A percentile compares a stretch with the other conserved stretches of the same genome.
phyloP scores from a whole-genome alignment of 2,797 vertebrate genomes.

The Gambusia yucatana region DNA sequence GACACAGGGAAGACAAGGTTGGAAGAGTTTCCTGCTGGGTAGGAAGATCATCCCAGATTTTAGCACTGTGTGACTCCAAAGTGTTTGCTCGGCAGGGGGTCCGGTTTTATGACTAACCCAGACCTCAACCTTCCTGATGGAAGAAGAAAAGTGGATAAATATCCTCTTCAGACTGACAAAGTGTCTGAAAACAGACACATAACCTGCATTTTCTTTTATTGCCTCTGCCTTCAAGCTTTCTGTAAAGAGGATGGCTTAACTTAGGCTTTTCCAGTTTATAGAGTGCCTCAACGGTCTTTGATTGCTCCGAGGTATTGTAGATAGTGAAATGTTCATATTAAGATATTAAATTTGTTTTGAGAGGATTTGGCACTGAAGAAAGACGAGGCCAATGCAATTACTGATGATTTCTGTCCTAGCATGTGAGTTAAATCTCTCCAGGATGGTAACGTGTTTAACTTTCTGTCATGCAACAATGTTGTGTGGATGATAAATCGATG shows the following conservation, averaged over 20 bases:
- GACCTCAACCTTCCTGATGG: constrained; percentile 38
- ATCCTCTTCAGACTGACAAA: constrained; percentile 42
- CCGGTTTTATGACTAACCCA: constrained; percentile 44
- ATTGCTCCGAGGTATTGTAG: constrained; percentile 11
- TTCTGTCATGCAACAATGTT: neutral
- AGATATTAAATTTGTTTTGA: constrained; percentile 21
- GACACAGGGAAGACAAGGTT: constrained; percentile 24
- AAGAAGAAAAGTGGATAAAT: constrained; percentile 41
- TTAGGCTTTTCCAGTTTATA: constrained; percentile 33
- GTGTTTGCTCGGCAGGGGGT: constrained; percentile 45
- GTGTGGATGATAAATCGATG: constrained; percentile 16
- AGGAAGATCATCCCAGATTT: constrained; percentile 69
- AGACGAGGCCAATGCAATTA: neutral
- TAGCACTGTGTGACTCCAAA: constrained; percentile 37
- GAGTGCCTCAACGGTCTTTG: constrained; percentile 26
- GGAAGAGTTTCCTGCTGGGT: constrained; percentile 46
- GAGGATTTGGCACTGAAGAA: neutral
- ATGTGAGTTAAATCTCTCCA: neutral
- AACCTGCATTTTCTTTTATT: constrained; percentile 38
- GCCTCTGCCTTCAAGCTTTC: constrained; percentile 34
- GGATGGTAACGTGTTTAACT: constrained; percentile 4
- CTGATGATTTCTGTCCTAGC: constrained; percentile 1
- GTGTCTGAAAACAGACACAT: constrained; percentile 52
- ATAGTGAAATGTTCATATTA: constrained; percentile 15
- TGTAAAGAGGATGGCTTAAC: constrained; percentile 40